Evolutionary conservation across 2,888 invertebrate genomes (phyloP).

Genomic region (Crematogaster levior): DNA sequence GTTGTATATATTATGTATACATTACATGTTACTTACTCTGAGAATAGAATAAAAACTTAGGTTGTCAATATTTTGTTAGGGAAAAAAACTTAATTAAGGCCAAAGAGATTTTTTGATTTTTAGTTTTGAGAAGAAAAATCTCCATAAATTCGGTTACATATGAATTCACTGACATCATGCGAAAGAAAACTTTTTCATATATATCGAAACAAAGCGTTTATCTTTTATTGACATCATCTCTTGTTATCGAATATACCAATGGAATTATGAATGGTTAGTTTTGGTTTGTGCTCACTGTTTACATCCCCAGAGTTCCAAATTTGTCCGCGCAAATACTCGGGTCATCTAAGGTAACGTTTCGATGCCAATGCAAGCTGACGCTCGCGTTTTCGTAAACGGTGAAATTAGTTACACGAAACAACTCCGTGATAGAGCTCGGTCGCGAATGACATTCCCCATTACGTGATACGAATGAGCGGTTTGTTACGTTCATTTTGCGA

Average conservation of each 20-base stretch:
- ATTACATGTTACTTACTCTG: background rate
- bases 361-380: conserved; percentile 52
- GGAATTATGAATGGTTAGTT: conserved; percentile 12
- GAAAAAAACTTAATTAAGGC: background rate
- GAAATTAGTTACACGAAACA: conserved; percentile 39
- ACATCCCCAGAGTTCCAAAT: background rate
- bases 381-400: conserved; percentile 41
- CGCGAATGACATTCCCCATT: conserved; percentile 36
- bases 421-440: conserved; percentile 31
- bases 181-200: background rate
- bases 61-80: background rate
- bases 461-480: conserved; percentile 21
- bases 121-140: no score
- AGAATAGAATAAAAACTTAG: background rate
- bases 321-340: background rate
- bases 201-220: background rate
- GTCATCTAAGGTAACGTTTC: conserved; percentile 39
- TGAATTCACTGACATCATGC: background rate
- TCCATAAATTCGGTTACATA: background rate
- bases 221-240: background rate
- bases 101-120: background rate
- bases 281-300: conserved; percentile 10
- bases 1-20: no score
- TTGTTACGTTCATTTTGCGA: conserved; percentile 36
- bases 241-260: conserved; percentile 14